Conservation (phyloP, 2,797 vertebrate genomes). For the Channa striata region DNA sequence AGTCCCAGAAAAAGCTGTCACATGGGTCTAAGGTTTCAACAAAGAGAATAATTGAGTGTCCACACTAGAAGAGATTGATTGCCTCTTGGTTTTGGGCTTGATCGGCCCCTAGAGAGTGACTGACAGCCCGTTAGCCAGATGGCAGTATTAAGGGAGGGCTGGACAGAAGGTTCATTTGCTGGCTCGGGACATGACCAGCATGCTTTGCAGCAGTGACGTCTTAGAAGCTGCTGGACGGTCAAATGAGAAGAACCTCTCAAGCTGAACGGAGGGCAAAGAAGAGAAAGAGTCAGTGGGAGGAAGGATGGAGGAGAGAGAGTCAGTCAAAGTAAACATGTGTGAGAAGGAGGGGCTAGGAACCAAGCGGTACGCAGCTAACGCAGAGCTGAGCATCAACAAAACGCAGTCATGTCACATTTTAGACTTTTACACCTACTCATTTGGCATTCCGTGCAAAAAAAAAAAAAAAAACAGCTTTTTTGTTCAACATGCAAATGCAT, state of each 20-base stretch:
- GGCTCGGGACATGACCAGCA: slow-evolving; percentile 54
- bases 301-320: slow-evolving; percentile 14
- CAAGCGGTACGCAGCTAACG: not conserved
- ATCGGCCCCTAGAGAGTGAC: slow-evolving; percentile 69
- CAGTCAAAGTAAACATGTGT: slow-evolving; percentile 19
- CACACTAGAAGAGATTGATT: slow-evolving; percentile 72
- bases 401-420: slow-evolving; percentile 23
- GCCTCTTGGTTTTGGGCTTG: slow-evolving; percentile 66
- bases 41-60: slow-evolving; percentile 69
- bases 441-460: not conserved
- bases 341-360: not conserved
- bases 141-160: slow-evolving; percentile 68
- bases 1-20: slow-evolving; percentile 42
- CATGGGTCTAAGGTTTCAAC: slow-evolving; percentile 50
- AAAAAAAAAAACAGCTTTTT: not conserved
- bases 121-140: slow-evolving; percentile 85
- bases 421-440: too few species aligned
- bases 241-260: slow-evolving; percentile 32
- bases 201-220: slow-evolving; percentile 51
- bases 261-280: slow-evolving; percentile 18
- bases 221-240: slow-evolving; percentile 43
- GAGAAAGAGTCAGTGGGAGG: slow-evolving; percentile 21
- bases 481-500: not conserved
- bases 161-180: slow-evolving; percentile 57
- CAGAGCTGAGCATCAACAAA: slow-evolving; percentile 30